Evolutionary conservation across 2,113 vertebrate species (phyloP).

Genomic region (Harpagus bidentatus): DNA sequence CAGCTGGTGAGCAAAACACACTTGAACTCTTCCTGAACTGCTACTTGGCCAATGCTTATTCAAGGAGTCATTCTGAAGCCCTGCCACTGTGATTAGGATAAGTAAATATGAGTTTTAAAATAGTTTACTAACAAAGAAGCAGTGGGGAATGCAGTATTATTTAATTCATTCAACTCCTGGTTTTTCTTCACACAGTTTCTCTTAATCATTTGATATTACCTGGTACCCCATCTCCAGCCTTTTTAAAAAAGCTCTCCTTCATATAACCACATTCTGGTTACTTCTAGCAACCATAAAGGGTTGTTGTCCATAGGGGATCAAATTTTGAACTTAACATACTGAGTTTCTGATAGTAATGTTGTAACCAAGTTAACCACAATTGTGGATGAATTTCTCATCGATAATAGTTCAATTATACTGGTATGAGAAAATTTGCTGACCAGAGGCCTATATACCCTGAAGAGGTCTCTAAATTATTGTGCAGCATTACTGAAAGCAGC

Average conservation of each 20-base stretch:
- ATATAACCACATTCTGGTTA: neutral
- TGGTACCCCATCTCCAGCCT: neutral
- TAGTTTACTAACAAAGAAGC: neutral
- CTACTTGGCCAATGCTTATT: neutral
- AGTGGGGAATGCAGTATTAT: neutral
- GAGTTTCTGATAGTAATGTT: neutral
- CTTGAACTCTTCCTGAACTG: conserved; percentile 46
- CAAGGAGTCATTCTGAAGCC: neutral
- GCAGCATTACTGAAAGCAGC: neutral
- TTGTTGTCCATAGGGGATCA: neutral
- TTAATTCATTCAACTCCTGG: neutral
- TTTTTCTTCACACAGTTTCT: neutral
- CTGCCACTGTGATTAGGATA: neutral
- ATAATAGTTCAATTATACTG: neutral
- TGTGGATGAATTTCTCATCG: neutral
- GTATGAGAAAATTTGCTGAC: neutral
- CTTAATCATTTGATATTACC: neutral
- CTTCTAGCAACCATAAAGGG: neutral
- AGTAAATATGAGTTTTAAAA: neutral
- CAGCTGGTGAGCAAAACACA: conserved; percentile 21
- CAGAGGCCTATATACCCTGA: neutral
- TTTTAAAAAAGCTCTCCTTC: neutral
- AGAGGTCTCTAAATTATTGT: neutral
- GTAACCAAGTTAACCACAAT: neutral
- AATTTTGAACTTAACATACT: neutral